Evolutionary conservation across 2,113 vertebrate species (phyloP).

Genomic region (Rhipidura dahli): DNA sequence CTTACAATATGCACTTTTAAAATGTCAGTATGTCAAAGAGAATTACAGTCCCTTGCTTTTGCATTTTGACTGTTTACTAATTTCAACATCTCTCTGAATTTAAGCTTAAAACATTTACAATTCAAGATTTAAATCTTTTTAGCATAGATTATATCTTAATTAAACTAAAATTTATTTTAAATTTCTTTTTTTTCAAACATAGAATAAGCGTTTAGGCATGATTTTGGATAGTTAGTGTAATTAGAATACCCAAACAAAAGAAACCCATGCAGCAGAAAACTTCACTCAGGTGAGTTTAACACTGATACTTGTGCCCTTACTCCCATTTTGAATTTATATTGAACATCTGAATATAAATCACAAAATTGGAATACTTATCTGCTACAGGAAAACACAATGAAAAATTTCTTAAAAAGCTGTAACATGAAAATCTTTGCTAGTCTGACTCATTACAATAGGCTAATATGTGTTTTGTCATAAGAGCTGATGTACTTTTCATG

Average conservation of each 20-base stretch:
- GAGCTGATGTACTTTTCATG: neutral
- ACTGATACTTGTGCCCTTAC: neutral
- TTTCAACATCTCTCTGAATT: neutral
- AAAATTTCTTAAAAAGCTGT: neutral
- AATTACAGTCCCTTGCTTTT: neutral
- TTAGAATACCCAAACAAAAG: neutral
- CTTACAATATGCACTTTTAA: neutral
- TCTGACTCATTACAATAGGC: neutral
- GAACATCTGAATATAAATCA: neutral
- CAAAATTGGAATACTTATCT: neutral
- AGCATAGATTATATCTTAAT: neutral
- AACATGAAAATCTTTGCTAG: neutral
- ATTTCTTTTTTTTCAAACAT: neutral
- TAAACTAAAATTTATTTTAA: neutral
- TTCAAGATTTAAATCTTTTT: neutral
- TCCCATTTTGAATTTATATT: neutral
- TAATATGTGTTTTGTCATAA: neutral
- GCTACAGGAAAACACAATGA: neutral
- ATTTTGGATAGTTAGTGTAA: neutral
- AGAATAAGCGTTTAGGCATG: fast-evolving
- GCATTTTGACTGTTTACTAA: neutral
- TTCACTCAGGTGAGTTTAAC: neutral
- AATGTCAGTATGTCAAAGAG: neutral
- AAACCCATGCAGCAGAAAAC: neutral
- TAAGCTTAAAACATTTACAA: neutral